Percentiles rank a stretch among this genome's conserved stretches.
phyloP scores from a whole-genome alignment of 2,888 invertebrate genomes.

The Rambutsinella grinnellia region DNA sequence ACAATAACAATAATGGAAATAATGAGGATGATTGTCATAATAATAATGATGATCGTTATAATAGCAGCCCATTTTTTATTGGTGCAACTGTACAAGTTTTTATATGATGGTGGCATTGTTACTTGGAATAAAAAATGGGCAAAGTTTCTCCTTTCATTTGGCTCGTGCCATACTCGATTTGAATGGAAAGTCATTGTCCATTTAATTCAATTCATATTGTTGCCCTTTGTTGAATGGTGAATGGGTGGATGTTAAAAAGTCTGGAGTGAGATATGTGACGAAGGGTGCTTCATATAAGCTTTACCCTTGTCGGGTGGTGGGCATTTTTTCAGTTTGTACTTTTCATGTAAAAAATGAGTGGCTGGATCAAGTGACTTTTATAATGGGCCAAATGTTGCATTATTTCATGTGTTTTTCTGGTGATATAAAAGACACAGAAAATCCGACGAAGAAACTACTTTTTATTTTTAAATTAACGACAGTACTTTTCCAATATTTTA shows the following conservation, averaged over 20 bases:
- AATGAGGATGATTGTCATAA: constrained; percentile 27
- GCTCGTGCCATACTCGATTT: constrained; percentile 39
- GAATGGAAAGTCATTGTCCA: constrained; percentile 52
- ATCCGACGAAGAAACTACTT: no score
- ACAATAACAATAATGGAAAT: constrained; percentile 25
- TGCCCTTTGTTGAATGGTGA: constrained; percentile 5
- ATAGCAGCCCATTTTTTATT: constrained; percentile 13
- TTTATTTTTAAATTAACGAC: no score
- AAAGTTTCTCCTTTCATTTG: constrained; percentile 16
- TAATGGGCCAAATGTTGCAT: constrained; percentile 53
- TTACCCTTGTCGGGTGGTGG: constrained; percentile 7
- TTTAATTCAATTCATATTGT: constrained; percentile 48
- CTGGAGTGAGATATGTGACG: constrained; percentile 31
- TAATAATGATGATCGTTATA: constrained; percentile 25
- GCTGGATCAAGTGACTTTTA: constrained; percentile 52
- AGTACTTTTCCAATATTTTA: no score
- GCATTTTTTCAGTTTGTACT: constrained; percentile 15
- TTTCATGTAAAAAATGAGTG: constrained; percentile 46
- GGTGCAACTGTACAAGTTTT: constrained; percentile 1
- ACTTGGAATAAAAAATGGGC: background rate
- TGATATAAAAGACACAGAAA: no score
- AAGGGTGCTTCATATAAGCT: constrained; percentile 37
- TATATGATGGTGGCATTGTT: constrained; percentile 5
- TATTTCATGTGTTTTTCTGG: constrained; percentile 9
- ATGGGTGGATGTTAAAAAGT: no score